phyloP scores from a whole-genome alignment of 1,140 invertebrate species.

The Stenopsyche tienmushanensis region DNA sequence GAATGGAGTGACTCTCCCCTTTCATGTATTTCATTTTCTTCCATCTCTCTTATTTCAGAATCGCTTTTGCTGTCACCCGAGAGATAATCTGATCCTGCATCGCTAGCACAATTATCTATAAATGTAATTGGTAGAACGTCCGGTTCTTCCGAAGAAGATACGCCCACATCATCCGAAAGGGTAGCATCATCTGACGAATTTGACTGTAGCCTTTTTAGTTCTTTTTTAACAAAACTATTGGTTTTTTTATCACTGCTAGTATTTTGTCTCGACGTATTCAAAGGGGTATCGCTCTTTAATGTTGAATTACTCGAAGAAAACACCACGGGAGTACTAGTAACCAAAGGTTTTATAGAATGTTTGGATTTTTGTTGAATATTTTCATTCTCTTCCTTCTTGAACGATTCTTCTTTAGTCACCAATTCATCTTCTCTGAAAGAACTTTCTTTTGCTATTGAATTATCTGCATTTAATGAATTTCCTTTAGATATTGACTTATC shows the following conservation, averaged over 20 bases:
- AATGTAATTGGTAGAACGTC: constrained; percentile 5
- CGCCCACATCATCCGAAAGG: background rate
- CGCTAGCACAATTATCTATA: constrained; percentile 20
- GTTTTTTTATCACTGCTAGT: background rate
- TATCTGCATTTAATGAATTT: too few species aligned
- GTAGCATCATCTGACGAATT: background rate
- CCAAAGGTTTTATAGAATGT: too few species aligned
- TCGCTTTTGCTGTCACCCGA: constrained; percentile 34
- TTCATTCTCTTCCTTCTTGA: too few species aligned
- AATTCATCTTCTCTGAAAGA: too few species aligned
- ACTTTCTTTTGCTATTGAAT: too few species aligned
- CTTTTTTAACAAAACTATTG: background rate
- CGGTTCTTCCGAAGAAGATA: background rate
- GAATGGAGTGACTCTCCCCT: constrained; percentile 31
- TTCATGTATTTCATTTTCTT: constrained; percentile 34
- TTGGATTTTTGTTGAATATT: too few species aligned
- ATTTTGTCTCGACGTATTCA: background rate
- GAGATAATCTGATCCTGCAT: constrained; percentile 34
- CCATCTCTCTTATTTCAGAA: constrained; percentile 26
- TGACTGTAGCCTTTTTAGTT: background rate
- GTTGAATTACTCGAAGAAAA: background rate
- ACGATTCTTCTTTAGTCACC: background rate
- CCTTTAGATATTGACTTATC: too few species aligned
- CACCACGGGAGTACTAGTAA: background rate
- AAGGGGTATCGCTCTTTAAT: background rate